Percentiles rank a stretch among this genome's conserved stretches.
These are phyloP conservation scores for Ochlodes sylvanus DNA, from an alignment of 2,888 invertebrate genomes.

Conservation along the genomic window DNA sequence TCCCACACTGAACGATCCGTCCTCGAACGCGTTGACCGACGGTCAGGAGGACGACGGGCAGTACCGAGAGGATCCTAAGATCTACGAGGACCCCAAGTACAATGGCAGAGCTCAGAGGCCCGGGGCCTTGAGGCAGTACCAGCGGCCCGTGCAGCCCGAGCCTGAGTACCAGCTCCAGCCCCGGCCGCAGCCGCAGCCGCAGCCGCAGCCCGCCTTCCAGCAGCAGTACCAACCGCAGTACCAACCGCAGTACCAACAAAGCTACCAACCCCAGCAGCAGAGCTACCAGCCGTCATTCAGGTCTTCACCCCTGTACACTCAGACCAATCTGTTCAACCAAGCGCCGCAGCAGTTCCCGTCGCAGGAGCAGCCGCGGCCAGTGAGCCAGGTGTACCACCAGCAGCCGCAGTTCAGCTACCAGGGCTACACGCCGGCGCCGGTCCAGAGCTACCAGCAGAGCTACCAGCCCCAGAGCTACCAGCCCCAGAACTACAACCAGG, in stretches of 20 bases:
- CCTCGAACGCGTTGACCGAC: slow-evolving; percentile 81
- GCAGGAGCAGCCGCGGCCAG: slow-evolving; percentile 57
- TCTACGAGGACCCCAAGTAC: slow-evolving; percentile 90
- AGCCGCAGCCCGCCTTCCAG: slow-evolving; percentile 53
- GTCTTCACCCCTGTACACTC: slow-evolving; percentile 49
- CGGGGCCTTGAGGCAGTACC: slow-evolving; percentile 61
- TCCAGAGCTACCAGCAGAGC: slow-evolving; percentile 58
- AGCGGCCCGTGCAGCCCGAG: slow-evolving; percentile 49
- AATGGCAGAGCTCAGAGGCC: slow-evolving; percentile 67
- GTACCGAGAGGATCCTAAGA: slow-evolving; percentile 92
- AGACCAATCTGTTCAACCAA: slow-evolving; percentile 63
- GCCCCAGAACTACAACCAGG: slow-evolving; percentile 61
- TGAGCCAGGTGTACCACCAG: slow-evolving; percentile 74
- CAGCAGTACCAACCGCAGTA: slow-evolving; percentile 52
- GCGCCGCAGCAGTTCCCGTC: slow-evolving; percentile 66
- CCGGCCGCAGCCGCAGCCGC: slow-evolving; percentile 41
- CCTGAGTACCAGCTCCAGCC: slow-evolving; percentile 48
- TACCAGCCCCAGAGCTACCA: slow-evolving; percentile 58
- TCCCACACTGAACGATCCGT: slow-evolving; percentile 87
- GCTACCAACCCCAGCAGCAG: slow-evolving; percentile 46
- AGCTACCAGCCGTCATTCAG: slow-evolving; percentile 48
- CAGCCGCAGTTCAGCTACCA: slow-evolving; percentile 76
- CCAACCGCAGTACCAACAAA: slow-evolving; percentile 38
- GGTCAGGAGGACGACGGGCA: slow-evolving; percentile 93
- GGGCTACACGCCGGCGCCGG: slow-evolving; percentile 65